Percentiles rank a stretch among this genome's conserved stretches.
These are phyloP conservation scores for Bryconaethiops microstoma DNA, from an alignment of 2,797 vertebrate genomes.

Conservation along the genomic window DNA sequence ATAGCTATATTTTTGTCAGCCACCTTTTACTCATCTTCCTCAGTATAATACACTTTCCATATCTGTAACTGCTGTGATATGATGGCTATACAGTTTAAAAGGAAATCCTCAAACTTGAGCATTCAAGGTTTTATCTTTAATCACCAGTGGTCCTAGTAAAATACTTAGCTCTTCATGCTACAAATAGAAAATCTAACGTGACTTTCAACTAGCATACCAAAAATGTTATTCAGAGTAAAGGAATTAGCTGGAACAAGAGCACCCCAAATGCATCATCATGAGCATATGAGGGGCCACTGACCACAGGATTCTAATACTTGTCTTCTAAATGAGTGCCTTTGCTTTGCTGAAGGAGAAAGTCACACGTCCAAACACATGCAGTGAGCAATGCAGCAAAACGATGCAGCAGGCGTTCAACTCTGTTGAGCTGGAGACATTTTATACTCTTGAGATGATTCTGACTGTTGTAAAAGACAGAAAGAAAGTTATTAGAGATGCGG, in stretches of 20 bases:
- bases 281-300: neutral
- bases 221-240: neutral
- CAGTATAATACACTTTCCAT: too few species aligned
- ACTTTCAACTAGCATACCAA: neutral
- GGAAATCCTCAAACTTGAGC: too few species aligned
- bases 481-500: conserved; percentile 25
- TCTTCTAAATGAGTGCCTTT: neutral
- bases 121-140: too few species aligned
- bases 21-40: too few species aligned
- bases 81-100: too few species aligned
- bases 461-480: conserved; percentile 32
- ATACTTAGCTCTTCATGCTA: too few species aligned
- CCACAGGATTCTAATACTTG: neutral
- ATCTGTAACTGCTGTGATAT: too few species aligned
- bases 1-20: too few species aligned
- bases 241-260: neutral
- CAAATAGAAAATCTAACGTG: too few species aligned
- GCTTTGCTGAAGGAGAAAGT: neutral
- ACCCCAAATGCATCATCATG: neutral
- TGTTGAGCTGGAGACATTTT: neutral
- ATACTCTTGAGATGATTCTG: neutral
- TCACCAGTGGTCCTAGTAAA: too few species aligned
- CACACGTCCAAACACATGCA: neutral
- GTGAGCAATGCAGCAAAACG: neutral
- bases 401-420: neutral